These are phyloP conservation scores for Brenthis hecate DNA, from an alignment of 2,888 invertebrate species.

Conservation along the genomic window DNA sequence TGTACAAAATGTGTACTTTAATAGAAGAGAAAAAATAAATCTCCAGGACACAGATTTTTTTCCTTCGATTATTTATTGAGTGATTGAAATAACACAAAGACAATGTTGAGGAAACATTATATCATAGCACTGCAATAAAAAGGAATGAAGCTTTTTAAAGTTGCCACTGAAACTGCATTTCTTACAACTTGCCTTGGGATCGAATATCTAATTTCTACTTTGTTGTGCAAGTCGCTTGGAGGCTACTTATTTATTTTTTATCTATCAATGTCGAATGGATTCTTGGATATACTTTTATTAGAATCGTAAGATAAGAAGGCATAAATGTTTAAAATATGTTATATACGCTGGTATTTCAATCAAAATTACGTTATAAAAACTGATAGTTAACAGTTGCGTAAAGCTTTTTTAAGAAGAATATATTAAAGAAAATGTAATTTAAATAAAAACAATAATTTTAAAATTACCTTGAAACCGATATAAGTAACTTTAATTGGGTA, in stretches of 20 bases:
- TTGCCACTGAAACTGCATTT: conserved; percentile 20
- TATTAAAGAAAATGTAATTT: too few relatives aligned
- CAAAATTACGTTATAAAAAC: too few relatives aligned
- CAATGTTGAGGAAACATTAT: conserved; percentile 17
- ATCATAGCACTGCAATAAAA: conserved; percentile 7
- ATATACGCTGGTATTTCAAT: not conserved
- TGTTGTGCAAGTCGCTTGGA: conserved; percentile 15
- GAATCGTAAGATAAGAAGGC: not conserved
- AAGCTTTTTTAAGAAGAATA: too few relatives aligned
- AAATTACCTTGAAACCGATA: too few relatives aligned
- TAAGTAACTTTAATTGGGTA: too few relatives aligned
- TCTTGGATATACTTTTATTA: not conserved
- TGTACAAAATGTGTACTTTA: too few relatives aligned
- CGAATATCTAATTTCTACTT: conserved; percentile 31
- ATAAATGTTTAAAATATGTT: not conserved
- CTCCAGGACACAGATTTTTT: too few relatives aligned
- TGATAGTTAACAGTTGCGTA: too few relatives aligned
- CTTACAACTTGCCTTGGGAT: conserved; percentile 3
- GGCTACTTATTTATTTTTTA: conserved; percentile 10
- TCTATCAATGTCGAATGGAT: not conserved
- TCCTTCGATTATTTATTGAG: conserved; percentile 8
- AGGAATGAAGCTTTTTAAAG: conserved; percentile 19
- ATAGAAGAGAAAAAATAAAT: too few relatives aligned
- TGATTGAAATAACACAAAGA: not conserved
- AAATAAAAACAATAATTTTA: too few relatives aligned